These are phyloP conservation scores for Perithous albicinctus DNA, from an alignment of 2,888 invertebrate species.

Conservation along the genomic window DNA sequence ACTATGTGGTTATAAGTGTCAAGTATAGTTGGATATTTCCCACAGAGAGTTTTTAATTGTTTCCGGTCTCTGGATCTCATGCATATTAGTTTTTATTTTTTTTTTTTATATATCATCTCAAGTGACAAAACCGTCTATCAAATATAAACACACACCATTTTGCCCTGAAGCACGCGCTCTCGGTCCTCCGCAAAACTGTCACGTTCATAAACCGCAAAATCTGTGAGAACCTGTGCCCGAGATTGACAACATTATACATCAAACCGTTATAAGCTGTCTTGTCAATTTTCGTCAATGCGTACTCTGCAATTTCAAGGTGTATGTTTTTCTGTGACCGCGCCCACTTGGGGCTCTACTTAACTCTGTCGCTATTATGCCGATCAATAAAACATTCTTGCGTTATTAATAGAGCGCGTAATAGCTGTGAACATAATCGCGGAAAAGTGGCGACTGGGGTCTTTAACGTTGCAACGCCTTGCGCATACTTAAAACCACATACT, in stretches of 20 bases:
- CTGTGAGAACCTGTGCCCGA: neutral
- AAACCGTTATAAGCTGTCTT: slow-evolving; percentile 34
- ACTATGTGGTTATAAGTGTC: slow-evolving; percentile 62
- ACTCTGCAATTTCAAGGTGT: slow-evolving; percentile 22
- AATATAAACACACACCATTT: slow-evolving; percentile 10
- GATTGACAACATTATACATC: slow-evolving; percentile 54
- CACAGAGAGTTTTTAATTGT: slow-evolving; percentile 61
- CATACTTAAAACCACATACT: neutral
- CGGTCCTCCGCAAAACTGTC: slow-evolving; percentile 23
- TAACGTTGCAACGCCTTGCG: neutral
- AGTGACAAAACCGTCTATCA: slow-evolving; percentile 37
- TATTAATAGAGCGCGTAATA: slow-evolving; percentile 35
- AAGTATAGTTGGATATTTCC: slow-evolving; percentile 53
- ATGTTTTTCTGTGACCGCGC: slow-evolving; percentile 3
- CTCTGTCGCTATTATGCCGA: slow-evolving; percentile 38
- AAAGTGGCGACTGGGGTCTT: neutral
- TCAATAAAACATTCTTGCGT: slow-evolving; percentile 20
- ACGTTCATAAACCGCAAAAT: neutral
- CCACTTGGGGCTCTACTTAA: neutral
- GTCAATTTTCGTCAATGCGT: slow-evolving; percentile 46
- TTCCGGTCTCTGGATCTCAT: slow-evolving; percentile 59
- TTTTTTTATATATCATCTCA: slow-evolving; percentile 29
- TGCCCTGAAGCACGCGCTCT: slow-evolving; percentile 13
- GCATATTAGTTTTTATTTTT: slow-evolving; percentile 14
- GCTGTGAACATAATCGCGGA: slow-evolving; percentile 13